phyloP scores from a whole-genome alignment of 2,797 vertebrate genomes.

The Hemitrygon akajei region DNA sequence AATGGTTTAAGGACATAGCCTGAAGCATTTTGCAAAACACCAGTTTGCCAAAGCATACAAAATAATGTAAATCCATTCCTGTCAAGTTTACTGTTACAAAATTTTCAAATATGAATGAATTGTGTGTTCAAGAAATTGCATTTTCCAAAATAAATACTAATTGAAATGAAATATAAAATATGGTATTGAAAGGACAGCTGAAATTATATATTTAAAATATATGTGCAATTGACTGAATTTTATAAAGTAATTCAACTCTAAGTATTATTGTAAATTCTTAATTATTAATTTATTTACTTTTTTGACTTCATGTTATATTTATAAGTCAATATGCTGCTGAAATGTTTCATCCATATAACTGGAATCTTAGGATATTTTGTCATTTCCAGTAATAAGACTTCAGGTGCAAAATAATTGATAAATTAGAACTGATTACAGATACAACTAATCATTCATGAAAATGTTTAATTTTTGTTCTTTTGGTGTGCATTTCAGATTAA shows the following conservation, averaged over 20 bases:
- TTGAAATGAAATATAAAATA: background rate
- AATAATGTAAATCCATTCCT: slow-evolving; percentile 43
- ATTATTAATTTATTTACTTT: slow-evolving; percentile 27
- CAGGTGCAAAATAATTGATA: background rate
- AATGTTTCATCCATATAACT: background rate
- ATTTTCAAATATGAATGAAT: slow-evolving; percentile 41
- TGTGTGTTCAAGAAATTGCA: background rate
- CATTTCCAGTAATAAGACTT: background rate
- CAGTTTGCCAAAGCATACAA: slow-evolving; percentile 40
- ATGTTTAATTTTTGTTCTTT: background rate
- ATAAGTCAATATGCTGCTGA: background rate
- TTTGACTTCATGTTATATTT: background rate
- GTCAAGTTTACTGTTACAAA: slow-evolving; percentile 47
- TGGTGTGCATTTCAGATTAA: background rate
- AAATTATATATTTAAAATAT: background rate
- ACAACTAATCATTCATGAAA: background rate
- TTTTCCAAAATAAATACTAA: background rate
- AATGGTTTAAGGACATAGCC: slow-evolving; percentile 48
- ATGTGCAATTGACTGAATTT: background rate
- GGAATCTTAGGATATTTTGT: background rate
- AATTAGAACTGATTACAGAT: background rate
- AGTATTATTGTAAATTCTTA: background rate
- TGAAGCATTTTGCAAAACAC: slow-evolving; percentile 48
- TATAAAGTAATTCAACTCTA: background rate
- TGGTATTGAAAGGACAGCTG: background rate